These are phyloP conservation scores for Craniophora ligustri DNA, from an alignment of 2,888 invertebrate genomes.

Conservation along the genomic window DNA sequence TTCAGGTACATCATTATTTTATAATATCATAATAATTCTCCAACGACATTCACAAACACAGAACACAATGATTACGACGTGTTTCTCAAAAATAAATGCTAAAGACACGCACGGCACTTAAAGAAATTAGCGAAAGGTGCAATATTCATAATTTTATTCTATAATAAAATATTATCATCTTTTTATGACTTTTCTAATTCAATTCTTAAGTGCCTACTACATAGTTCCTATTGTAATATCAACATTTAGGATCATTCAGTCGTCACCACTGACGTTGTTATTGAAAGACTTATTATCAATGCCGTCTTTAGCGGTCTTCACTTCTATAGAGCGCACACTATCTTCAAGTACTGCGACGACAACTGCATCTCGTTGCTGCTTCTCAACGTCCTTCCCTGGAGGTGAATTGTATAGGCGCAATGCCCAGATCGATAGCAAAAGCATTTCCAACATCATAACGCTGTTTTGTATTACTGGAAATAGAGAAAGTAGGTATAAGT, in stretches of 20 bases:
- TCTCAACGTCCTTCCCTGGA: constrained; percentile 68
- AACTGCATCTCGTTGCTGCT: constrained; percentile 63
- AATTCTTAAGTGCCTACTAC: constrained; percentile 11
- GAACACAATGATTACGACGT: constrained; percentile 12
- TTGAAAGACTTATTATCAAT: constrained; percentile 66
- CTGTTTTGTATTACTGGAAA: constrained; percentile 91
- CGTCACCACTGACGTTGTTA: constrained; percentile 40
- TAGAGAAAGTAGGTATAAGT: constrained; percentile 33
- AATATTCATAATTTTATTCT: not conserved
- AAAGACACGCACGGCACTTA: constrained; percentile 5
- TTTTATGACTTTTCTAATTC: not conserved
- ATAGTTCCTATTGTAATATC: constrained; percentile 9
- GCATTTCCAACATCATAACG: constrained; percentile 91
- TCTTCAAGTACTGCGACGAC: constrained; percentile 78
- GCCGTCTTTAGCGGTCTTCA: constrained; percentile 59
- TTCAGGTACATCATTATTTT: constrained; percentile 30
- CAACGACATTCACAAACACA: constrained; percentile 13
- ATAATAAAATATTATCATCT: not conserved
- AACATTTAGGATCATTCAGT: constrained; percentile 16
- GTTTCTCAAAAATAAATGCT: constrained; percentile 2
- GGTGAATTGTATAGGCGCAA: constrained; percentile 89
- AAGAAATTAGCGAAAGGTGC: constrained; percentile 8
- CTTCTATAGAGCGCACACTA: constrained; percentile 58
- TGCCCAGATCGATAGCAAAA: constrained; percentile 90
- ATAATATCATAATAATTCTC: not conserved